Conservation (phyloP, 1,140 invertebrate species). For the Augochlora pura region DNA sequence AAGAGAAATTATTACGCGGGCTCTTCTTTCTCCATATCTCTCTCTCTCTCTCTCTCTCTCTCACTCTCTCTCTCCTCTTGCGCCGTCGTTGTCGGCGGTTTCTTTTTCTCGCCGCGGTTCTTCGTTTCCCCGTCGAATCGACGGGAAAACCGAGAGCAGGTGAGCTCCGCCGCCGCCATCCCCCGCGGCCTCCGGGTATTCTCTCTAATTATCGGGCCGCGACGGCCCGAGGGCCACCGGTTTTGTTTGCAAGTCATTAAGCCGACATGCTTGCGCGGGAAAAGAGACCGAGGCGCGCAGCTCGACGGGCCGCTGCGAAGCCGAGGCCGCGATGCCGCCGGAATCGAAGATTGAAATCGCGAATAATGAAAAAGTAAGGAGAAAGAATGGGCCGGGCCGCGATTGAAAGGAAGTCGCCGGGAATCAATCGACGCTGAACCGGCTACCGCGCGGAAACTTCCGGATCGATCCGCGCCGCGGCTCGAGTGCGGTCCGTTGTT, state of each 20-base stretch:
- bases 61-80: not conserved
- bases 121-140: not conserved
- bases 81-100: too few relatives aligned
- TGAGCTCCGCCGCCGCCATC: not conserved
- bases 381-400: constrained; percentile 51
- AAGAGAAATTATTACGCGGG: constrained; percentile 13
- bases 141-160: not conserved
- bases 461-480: constrained; percentile 48
- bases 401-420: constrained; percentile 61
- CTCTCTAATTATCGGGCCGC: constrained; percentile 46
- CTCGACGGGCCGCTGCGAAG: not conserved
- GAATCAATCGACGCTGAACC: constrained; percentile 69
- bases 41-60: too few relatives aligned
- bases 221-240: constrained; percentile 7
- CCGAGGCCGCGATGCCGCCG: too few relatives aligned
- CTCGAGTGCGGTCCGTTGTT: too few relatives aligned
- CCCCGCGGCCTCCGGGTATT: not conserved
- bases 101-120: not conserved
- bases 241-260: constrained; percentile 72
- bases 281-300: not conserved
- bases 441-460: constrained; percentile 61
- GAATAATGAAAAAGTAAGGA: constrained; percentile 68
- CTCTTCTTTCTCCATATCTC: too few relatives aligned
- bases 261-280: constrained; percentile 41
- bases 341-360: constrained; percentile 59